These are phyloP conservation scores for Pungitius pungitius DNA, from an alignment of 2,113 vertebrate genomes.

Conservation along the genomic window DNA sequence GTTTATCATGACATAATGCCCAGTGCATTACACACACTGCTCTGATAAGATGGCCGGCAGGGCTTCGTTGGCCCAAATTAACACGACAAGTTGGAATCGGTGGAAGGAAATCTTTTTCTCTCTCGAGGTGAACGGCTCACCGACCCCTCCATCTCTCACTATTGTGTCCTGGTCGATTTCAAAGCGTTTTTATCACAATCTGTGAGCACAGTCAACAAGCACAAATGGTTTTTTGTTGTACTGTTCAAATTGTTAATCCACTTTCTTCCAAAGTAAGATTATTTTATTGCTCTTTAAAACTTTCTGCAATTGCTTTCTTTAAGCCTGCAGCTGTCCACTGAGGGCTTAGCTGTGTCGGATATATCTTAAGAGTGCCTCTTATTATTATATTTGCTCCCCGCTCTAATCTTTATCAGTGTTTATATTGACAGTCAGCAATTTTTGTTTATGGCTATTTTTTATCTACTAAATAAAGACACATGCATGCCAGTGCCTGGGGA, in stretches of 20 bases:
- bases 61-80: neutral
- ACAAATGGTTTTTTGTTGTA: conserved; percentile 65
- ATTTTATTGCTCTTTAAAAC: conserved; percentile 72
- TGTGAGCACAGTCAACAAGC: conserved; percentile 58
- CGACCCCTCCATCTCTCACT: conserved; percentile 52
- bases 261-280: conserved; percentile 76
- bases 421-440: conserved; percentile 79
- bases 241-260: conserved; percentile 74
- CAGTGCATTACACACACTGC: neutral
- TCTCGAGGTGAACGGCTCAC: conserved; percentile 46
- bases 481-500: conserved; percentile 59
- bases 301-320: conserved; percentile 71
- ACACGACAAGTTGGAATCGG: conserved; percentile 8
- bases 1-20: neutral
- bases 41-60: neutral
- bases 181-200: conserved; percentile 61
- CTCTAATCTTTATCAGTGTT: conserved; percentile 78
- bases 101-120: neutral
- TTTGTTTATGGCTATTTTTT: conserved; percentile 77
- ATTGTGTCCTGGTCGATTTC: conserved; percentile 46
- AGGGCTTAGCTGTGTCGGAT: conserved; percentile 72
- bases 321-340: conserved; percentile 76
- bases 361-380: conserved; percentile 69
- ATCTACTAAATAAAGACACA: conserved; percentile 72
- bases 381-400: conserved; percentile 72